phyloP scores from a whole-genome alignment of 2,113 vertebrate genomes.

The Gymnarchus niloticus region DNA sequence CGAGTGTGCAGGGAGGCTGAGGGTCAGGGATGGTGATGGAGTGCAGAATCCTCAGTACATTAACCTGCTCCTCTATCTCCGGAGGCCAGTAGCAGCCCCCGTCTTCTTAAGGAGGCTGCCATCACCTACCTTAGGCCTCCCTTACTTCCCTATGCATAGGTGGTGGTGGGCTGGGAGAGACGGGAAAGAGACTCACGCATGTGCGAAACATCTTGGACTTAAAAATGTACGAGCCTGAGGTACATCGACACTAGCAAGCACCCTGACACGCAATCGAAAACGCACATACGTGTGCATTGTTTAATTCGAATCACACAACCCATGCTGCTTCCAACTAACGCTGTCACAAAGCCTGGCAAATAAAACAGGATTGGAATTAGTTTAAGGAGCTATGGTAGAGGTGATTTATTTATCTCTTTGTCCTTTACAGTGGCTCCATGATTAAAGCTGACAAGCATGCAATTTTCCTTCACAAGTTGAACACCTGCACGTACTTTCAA shows the following conservation, averaged over 20 bases:
- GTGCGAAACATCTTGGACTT: conserved; percentile 29
- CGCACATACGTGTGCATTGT: background rate
- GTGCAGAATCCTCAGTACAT: conserved; percentile 32
- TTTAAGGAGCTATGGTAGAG: background rate
- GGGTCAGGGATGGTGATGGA: conserved; percentile 26
- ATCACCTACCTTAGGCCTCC: conserved; percentile 16
- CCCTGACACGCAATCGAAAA: background rate
- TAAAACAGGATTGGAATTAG: background rate
- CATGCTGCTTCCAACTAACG: background rate
- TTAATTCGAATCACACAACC: background rate
- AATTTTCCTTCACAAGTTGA: conserved; percentile 50
- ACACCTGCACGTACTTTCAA: conserved; percentile 61
- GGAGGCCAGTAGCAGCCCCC: background rate
- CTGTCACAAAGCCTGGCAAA: background rate
- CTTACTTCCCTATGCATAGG: background rate
- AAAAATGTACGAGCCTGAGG: background rate
- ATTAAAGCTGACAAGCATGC: conserved; percentile 47
- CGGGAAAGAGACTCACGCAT: conserved; percentile 40
- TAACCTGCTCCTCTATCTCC: conserved; percentile 30
- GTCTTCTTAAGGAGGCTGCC: conserved; percentile 17
- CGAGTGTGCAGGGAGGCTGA: background rate
- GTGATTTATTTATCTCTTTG: background rate
- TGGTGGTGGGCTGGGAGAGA: no score
- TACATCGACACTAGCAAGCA: background rate
- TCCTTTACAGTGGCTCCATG: conserved; percentile 30